A percentile compares a stretch with the other conserved stretches of the same genome.
These are phyloP conservation scores for Argyrosomus japonicus DNA, from an alignment of 2,113 vertebrate species.

Conservation along the genomic window DNA sequence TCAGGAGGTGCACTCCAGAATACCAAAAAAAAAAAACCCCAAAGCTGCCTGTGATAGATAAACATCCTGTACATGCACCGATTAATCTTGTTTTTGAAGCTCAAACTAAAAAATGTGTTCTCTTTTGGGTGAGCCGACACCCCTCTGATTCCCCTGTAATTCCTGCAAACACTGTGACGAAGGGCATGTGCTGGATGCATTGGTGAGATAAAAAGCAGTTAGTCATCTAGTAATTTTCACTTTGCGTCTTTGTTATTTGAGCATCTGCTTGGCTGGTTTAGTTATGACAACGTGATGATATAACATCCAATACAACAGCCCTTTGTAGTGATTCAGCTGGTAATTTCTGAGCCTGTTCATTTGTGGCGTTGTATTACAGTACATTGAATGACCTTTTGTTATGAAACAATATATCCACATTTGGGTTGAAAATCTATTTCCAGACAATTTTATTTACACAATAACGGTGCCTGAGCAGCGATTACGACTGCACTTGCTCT, in stretches of 20 bases:
- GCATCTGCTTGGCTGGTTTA: not conserved
- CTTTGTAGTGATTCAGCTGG: not conserved
- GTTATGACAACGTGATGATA: not conserved
- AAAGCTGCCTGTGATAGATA: not conserved
- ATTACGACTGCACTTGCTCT: not conserved
- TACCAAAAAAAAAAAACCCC: not conserved
- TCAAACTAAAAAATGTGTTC: not conserved
- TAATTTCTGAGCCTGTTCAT: not conserved
- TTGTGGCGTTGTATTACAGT: not conserved
- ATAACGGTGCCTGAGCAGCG: slow-evolving; percentile 4
- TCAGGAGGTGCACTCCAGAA: not conserved
- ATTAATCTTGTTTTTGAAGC: not conserved
- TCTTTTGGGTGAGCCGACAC: not conserved
- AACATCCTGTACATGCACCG: not conserved
- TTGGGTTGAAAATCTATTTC: slow-evolving; percentile 8
- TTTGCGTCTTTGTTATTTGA: not conserved
- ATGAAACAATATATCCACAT: not conserved
- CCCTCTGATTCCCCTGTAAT: not conserved
- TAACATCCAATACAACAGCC: not conserved
- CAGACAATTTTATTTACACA: slow-evolving; percentile 18
- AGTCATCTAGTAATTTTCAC: not conserved
- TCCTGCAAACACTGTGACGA: not conserved
- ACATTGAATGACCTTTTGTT: not conserved
- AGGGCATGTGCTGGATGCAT: not conserved
- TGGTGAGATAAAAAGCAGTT: too few species aligned